Evolutionary conservation across 2,113 vertebrate genomes (phyloP).

Genomic region (Donacobius atricapilla): DNA sequence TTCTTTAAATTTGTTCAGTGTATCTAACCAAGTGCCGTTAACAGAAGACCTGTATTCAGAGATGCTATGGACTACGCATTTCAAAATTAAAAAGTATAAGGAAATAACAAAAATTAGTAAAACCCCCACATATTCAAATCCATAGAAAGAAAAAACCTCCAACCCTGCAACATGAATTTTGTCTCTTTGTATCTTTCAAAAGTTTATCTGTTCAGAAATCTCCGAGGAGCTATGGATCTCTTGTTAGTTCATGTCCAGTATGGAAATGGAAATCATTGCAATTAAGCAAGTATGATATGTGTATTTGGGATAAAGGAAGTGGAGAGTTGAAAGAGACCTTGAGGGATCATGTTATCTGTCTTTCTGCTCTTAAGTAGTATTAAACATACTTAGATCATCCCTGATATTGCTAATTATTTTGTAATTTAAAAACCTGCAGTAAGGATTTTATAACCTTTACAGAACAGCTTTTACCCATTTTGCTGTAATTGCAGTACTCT

Average conservation of each 20-base stretch:
- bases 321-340: not conserved
- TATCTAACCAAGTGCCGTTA: not conserved
- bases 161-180: not conserved
- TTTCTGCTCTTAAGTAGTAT: not conserved
- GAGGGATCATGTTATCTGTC: not conserved
- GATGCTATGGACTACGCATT: not conserved
- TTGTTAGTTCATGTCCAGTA: not conserved
- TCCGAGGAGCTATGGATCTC: not conserved
- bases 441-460: not conserved
- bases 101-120: not conserved
- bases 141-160: not conserved
- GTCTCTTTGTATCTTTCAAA: not conserved
- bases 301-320: not conserved
- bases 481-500: not conserved
- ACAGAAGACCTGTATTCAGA: not conserved
- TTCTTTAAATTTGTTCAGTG: not conserved
- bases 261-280: not conserved
- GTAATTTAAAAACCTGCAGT: not conserved
- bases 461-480: not conserved
- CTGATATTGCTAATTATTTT: not conserved
- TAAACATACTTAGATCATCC: not conserved
- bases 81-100: not conserved
- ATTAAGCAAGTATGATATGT: not conserved
- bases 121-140: not conserved
- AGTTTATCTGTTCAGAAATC: not conserved